phyloP scores from a whole-genome alignment of 2,113 vertebrate species.

The Neomonachus schauinslandi region DNA sequence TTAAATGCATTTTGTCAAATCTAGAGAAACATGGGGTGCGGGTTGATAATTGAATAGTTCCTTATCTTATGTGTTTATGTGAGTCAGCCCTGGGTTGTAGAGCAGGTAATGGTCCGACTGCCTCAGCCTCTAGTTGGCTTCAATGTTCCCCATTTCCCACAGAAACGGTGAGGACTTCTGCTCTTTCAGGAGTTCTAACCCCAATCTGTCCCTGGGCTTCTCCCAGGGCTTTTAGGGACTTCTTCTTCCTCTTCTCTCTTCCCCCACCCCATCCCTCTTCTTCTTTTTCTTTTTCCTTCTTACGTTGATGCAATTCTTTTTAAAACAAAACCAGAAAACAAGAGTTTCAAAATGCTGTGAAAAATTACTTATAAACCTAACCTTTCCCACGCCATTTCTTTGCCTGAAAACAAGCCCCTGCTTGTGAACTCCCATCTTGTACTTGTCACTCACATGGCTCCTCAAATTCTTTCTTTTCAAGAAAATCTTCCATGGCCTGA shows the following conservation, averaged over 20 bases:
- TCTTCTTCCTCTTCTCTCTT: background rate
- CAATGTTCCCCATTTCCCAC: background rate
- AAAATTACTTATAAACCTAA: background rate
- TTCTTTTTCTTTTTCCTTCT: background rate
- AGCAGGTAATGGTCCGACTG: background rate
- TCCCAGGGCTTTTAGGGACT: background rate
- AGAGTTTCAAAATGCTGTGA: background rate
- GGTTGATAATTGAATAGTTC: background rate
- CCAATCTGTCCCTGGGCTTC: background rate
- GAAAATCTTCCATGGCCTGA: background rate
- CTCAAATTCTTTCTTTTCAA: background rate
- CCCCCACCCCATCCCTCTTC: background rate
- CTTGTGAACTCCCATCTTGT: background rate
- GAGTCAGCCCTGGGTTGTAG: background rate
- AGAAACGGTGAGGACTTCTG: background rate
- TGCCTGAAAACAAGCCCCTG: background rate
- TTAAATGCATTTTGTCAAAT: background rate
- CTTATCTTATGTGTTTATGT: background rate
- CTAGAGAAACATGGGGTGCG: background rate
- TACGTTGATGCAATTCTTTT: background rate
- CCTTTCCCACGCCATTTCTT: background rate
- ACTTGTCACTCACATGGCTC: background rate
- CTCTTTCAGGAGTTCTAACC: background rate
- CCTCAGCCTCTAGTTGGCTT: background rate
- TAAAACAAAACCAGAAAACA: background rate